These are phyloP conservation scores for Torymus texanus DNA, from an alignment of 2,888 invertebrate genomes.

Conservation along the genomic window DNA sequence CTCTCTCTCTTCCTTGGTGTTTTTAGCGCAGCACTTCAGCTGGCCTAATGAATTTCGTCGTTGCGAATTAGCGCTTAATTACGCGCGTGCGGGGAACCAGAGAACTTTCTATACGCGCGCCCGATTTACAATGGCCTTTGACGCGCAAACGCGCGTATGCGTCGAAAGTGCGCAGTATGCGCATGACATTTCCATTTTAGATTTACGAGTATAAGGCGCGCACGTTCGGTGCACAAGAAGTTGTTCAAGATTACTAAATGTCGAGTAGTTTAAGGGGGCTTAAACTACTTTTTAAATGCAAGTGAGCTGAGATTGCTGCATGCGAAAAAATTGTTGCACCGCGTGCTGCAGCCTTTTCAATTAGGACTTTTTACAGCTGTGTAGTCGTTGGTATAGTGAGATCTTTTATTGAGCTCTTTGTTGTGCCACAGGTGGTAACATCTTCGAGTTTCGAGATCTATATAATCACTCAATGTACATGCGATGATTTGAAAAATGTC, in stretches of 20 bases:
- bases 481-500: too few relatives aligned
- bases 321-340: conserved; percentile 25
- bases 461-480: too few relatives aligned
- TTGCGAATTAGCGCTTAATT: conserved; percentile 30
- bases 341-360: neutral
- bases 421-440: too few relatives aligned
- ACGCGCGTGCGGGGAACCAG: neutral
- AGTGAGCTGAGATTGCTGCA: neutral
- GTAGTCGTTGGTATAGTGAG: too few relatives aligned
- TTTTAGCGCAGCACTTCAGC: neutral
- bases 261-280: conserved; percentile 14
- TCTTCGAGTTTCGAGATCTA: too few relatives aligned
- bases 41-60: conserved; percentile 21
- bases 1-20: neutral
- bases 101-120: conserved; percentile 26
- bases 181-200: conserved; percentile 15
- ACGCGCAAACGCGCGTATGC: neutral
- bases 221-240: neutral
- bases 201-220: conserved; percentile 21
- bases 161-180: conserved; percentile 5
- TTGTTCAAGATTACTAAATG: conserved; percentile 14
- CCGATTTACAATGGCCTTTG: conserved; percentile 22
- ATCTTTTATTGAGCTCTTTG: too few relatives aligned
- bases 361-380: conserved; percentile 19
- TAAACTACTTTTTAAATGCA: conserved; percentile 33